phyloP scores from a whole-genome alignment of 1,140 invertebrate species.

The Orchesella cincta region DNA sequence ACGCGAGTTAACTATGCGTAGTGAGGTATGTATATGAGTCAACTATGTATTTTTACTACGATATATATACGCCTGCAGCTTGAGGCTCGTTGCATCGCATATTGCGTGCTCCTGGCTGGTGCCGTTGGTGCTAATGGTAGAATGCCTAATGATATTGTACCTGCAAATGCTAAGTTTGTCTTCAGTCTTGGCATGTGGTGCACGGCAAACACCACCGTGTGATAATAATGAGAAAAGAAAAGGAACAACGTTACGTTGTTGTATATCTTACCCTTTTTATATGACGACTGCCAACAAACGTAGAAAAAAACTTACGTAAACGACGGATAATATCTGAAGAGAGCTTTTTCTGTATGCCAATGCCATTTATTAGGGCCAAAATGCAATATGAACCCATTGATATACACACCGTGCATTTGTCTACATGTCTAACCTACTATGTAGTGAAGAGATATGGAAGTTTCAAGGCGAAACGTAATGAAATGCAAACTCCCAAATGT shows the following conservation, averaged over 20 bases:
- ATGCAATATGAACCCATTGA: no score
- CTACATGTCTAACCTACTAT: neutral
- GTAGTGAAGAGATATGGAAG: neutral
- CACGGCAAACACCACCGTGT: no score
- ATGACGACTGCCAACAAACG: neutral
- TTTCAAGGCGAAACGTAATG: neutral
- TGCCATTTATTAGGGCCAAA: neutral
- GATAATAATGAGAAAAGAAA: neutral
- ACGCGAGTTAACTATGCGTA: no score
- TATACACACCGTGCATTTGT: no score
- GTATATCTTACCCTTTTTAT: neutral
- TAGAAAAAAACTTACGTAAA: neutral
- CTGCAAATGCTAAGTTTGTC: neutral
- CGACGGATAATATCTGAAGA: neutral
- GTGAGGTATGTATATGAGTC: no score
- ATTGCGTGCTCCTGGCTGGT: no score
- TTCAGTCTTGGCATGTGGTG: no score
- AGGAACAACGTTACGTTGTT: neutral
- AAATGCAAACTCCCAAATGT: neutral
- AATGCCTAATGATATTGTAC: neutral
- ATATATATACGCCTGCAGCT: no score
- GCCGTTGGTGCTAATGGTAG: no score
- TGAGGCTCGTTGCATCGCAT: no score
- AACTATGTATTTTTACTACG: no score
- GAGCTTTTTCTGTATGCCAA: neutral